These are phyloP conservation scores for Callorhinus ursinus DNA, from an alignment of 2,113 vertebrate species.

Conservation along the genomic window DNA sequence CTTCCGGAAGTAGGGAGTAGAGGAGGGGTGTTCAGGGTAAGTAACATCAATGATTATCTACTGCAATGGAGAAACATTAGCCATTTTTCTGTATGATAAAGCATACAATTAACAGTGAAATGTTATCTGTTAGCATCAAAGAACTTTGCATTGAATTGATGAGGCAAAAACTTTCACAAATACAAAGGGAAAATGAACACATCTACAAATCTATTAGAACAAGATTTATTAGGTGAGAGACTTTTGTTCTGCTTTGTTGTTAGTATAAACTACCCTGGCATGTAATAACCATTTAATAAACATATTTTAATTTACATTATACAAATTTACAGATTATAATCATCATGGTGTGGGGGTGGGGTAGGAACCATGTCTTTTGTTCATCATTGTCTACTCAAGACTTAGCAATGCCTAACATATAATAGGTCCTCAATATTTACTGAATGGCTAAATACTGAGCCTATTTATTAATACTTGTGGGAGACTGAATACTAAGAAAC, in stretches of 20 bases:
- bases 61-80: neutral
- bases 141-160: neutral
- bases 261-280: slow-evolving; percentile 9
- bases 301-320: slow-evolving; percentile 5
- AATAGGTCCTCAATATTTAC: neutral
- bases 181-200: neutral
- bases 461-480: slow-evolving; percentile 3
- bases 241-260: slow-evolving; percentile 28
- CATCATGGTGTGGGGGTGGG: neutral
- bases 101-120: neutral
- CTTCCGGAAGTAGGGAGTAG: neutral
- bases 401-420: neutral
- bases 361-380: neutral
- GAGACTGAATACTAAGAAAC: neutral
- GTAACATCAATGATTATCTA: neutral
- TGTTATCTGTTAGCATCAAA: neutral
- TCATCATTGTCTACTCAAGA: slow-evolving; percentile 1
- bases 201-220: neutral
- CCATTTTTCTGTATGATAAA: neutral
- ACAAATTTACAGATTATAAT: neutral
- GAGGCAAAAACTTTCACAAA: neutral
- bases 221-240: slow-evolving; percentile 5
- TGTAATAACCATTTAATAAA: neutral
- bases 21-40: neutral
- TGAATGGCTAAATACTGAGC: neutral